Evolutionary conservation across 2,888 invertebrate genomes (phyloP).

Genomic region (Bellardia bayeri): DNA sequence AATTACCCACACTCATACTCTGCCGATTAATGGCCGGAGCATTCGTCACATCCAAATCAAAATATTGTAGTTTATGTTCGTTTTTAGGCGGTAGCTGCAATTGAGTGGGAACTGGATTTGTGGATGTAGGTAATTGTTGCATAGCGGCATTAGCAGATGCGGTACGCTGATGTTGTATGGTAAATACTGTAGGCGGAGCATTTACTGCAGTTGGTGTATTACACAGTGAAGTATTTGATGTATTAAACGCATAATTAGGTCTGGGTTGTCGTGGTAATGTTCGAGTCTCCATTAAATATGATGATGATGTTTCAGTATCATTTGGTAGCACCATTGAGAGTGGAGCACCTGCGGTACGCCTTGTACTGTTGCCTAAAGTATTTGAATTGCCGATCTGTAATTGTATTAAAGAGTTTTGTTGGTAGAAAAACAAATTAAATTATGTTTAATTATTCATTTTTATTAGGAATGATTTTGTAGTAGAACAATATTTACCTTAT

Average conservation of each 20-base stretch:
- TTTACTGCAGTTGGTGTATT: constrained; percentile 54
- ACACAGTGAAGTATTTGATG: constrained; percentile 66
- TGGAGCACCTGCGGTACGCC: constrained; percentile 80
- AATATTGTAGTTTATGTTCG: constrained; percentile 88
- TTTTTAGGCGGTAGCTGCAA: constrained; percentile 76
- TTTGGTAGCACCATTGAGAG: constrained; percentile 80
- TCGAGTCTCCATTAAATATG: constrained; percentile 80
- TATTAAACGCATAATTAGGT: constrained; percentile 69
- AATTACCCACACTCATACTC: constrained; percentile 80
- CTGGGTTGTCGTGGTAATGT: constrained; percentile 82
- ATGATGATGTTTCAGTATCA: constrained; percentile 75
- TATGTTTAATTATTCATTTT: too few relatives aligned
- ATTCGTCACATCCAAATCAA: constrained; percentile 90
- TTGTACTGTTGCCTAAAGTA: constrained; percentile 78
- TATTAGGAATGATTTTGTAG: not conserved
- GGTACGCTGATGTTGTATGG: constrained; percentile 80
- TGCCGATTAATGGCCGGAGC: constrained; percentile 84
- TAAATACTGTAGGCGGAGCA: constrained; percentile 56
- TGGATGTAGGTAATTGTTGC: constrained; percentile 67
- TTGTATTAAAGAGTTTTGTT: too few relatives aligned
- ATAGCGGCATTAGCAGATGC: constrained; percentile 79
- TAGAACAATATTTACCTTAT: constrained; percentile 81
- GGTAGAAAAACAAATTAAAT: not conserved
- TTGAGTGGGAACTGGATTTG: constrained; percentile 36
- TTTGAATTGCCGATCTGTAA: constrained; percentile 74